Base-by-base conservation (phyloP, 2,797 vertebrate species). In the Selene dorsalis region DNA sequence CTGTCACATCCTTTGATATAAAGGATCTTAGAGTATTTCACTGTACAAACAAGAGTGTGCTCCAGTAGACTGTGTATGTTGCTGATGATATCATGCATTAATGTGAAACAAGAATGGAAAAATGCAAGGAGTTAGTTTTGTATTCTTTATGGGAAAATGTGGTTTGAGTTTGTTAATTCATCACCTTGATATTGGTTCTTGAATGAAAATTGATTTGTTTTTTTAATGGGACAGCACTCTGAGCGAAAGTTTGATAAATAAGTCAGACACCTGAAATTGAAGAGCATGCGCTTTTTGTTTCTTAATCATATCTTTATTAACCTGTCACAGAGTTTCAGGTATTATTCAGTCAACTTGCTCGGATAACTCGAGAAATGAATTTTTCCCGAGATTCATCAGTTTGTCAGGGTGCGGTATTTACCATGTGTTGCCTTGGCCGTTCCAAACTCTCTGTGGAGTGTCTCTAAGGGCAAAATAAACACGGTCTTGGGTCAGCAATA, bases 1-100 rank as follows among this genome's bases (percentile, higher is more conserved):
- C 70, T 58, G 50, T 53, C 62, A 59, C 58, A 24, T 57, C 62
- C 69, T 90, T 91, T 91, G 85, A 88, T 89, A 79, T 84, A 14
- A 80, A 81, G 60, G 4, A 74, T 89, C 79, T 77, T 48, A 58
- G 39, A 68, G 55, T 70, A 60, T 55, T 56, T 85, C 41, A 64
- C 45, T 64, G 10, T 67, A 82, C 28, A 47, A 68, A 50, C 79
- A 47, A 30, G 32, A 71, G 53, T 82, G 66, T 67, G 60, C 55
- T 73, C 63, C 63, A 39, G 8, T 55, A 69, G 35, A 50, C 24
- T 60, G 30, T 83, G 84, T 67, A 66, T 85, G 74, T 60, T 56
- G 53, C 26, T 68, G 39, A 73, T 72, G 47, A 77, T 79, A 50
- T 80, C 52, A 18, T 69, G 66, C 79, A 20, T 79, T 69, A 6